Conservation (phyloP, 1,140 invertebrate species). For the Popillia japonica region DNA sequence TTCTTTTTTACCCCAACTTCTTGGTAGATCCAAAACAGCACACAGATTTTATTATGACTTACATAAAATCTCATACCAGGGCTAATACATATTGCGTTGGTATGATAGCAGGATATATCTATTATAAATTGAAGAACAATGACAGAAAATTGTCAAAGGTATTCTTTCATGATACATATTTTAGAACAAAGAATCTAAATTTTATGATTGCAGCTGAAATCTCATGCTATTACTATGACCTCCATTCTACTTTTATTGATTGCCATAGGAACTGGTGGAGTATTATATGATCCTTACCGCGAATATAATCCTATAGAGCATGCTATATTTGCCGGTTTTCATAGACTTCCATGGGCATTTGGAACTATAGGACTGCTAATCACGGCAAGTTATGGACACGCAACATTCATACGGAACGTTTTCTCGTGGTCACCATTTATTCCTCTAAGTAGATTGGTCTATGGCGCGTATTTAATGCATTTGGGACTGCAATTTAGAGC, state of each 20-base stretch:
- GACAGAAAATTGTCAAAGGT: constrained; percentile 59
- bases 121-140: constrained; percentile 56
- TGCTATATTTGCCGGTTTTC: constrained; percentile 67
- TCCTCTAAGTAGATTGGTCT: constrained; percentile 75
- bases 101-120: constrained; percentile 63
- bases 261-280: constrained; percentile 57
- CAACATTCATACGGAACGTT: constrained; percentile 50
- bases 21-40: constrained; percentile 61
- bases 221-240: constrained; percentile 38
- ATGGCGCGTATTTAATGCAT: constrained; percentile 74
- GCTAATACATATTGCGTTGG: constrained; percentile 65
- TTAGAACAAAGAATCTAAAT: neutral
- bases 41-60: constrained; percentile 62
- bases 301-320: constrained; percentile 61
- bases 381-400: constrained; percentile 56
- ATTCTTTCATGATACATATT: constrained; percentile 43
- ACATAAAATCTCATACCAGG: constrained; percentile 66
- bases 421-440: constrained; percentile 70
- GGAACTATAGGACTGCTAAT: constrained; percentile 65
- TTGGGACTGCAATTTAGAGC: constrained; percentile 62
- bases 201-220: constrained; percentile 41
- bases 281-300: constrained; percentile 61
- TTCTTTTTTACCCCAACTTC: constrained; percentile 65
- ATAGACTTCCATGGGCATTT: constrained; percentile 66
- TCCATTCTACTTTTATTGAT: constrained; percentile 55